These are phyloP conservation scores for Drosophila stalkeri DNA, from an alignment of 2,888 invertebrate species.

Conservation along the genomic window DNA sequence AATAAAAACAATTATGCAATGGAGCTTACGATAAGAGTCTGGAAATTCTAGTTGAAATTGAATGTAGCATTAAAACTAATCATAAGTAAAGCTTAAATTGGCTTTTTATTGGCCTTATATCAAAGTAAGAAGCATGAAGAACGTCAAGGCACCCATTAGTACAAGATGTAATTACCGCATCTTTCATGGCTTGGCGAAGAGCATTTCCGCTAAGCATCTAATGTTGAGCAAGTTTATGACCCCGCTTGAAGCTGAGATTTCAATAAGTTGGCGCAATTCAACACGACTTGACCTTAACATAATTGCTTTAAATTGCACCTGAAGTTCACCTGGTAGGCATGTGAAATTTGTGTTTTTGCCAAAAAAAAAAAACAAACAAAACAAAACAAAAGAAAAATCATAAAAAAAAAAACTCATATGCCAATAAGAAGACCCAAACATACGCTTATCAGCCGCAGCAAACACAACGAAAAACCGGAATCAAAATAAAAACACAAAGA, in stretches of 20 bases:
- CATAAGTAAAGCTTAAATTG: not conserved
- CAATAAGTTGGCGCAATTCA: slow-evolving; percentile 42
- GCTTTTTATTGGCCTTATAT: slow-evolving; percentile 7
- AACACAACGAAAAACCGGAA: slow-evolving; percentile 73
- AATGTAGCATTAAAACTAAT: slow-evolving; percentile 10
- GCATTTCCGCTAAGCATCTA: slow-evolving; percentile 47
- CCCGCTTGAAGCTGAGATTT: slow-evolving; percentile 34
- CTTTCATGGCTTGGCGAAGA: slow-evolving; percentile 17
- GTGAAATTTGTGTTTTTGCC: slow-evolving; percentile 51
- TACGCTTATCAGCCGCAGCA: slow-evolving; percentile 61
- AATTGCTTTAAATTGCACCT: slow-evolving; percentile 60
- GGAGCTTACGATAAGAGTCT: not conserved
- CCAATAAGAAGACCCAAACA: slow-evolving; percentile 42
- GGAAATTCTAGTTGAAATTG: slow-evolving; percentile 5
- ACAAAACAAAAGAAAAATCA: slow-evolving; percentile 14
- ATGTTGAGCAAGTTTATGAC: slow-evolving; percentile 44
- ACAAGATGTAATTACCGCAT: slow-evolving; percentile 13
- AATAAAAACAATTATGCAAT: slow-evolving; percentile 15
- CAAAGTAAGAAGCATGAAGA: not conserved
- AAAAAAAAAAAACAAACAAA: not conserved
- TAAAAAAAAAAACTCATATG: slow-evolving; percentile 29
- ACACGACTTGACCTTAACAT: slow-evolving; percentile 58
- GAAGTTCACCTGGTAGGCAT: slow-evolving; percentile 56
- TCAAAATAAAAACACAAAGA: slow-evolving; percentile 68
- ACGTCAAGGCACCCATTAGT: slow-evolving; percentile 21